Base-by-base conservation (phyloP, 2,888 invertebrate genomes). In the Drosophila pegasa region DNA sequence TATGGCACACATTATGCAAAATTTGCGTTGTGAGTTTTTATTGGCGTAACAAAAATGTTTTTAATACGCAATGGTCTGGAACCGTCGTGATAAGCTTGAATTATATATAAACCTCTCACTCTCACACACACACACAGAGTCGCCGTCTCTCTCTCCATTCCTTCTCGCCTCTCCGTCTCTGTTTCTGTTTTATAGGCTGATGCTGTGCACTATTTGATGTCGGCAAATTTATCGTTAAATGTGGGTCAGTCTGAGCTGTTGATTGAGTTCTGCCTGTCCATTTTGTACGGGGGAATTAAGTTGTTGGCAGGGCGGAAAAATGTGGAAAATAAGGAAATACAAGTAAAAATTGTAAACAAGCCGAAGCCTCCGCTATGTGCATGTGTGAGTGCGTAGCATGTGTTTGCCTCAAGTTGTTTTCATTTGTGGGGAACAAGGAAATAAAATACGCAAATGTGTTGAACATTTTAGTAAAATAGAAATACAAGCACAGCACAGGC, bases 31-130 rank as follows among this genome's bases (percentile, higher is more conserved):
- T 57, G 70, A 78, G 75, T 80, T 87, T 85, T 86, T 86, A 86
- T 86, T 86, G 87, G 87, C 87, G 79, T 77, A 75, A 83, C 85
- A 82, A 80, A 86, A 86, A 86, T 87, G 87, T 85, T 87, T 87
- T 86, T 86, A 85, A 85, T 87, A 87, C 85, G 87, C 85, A 86
- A 86, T 86, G 84, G 87, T 85, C 87, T 86, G 85, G 85, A 86
- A 86, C 85, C 78, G 71, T 77, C 79, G 87, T 86, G 85, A 86
- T 86, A 86, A 86, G 87, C 84, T 60, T 75, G 67, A 81, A 80
- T 83, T 80, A 73, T 79, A 73, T 59, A 64, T 60, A 18, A 27
- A 9, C 14, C 29, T 35, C 38, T 50, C 35, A 3, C 35, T 31
- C 56, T 7, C 20, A 4, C 55, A 4, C 38, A 5, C 27, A 18